Percentiles rank a stretch among this genome's conserved stretches.
phyloP scores from a whole-genome alignment of 2,797 vertebrate genomes.

The Glossophaga mutica region DNA sequence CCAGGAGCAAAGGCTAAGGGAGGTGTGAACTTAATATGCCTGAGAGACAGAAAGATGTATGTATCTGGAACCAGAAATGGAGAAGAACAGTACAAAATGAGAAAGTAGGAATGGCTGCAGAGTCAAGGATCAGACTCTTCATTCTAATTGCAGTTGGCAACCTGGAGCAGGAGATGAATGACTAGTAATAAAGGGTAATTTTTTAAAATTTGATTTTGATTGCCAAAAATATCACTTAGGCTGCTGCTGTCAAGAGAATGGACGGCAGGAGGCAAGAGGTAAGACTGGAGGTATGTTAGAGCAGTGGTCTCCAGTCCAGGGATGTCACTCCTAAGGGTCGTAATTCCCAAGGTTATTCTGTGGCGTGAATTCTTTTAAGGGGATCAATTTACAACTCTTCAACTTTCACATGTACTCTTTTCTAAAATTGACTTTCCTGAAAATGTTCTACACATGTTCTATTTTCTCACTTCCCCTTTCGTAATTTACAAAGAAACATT shows the following conservation, averaged over 20 bases:
- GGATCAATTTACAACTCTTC: neutral
- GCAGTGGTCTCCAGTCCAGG: neutral
- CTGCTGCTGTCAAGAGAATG: neutral
- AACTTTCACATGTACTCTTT: neutral
- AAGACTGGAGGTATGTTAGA: neutral
- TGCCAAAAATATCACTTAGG: neutral
- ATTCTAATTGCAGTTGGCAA: neutral
- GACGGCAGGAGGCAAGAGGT: neutral
- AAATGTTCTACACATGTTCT: neutral
- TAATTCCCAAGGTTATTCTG: no score
- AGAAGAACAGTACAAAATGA: neutral
- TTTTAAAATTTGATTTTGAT: neutral
- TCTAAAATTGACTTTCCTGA: neutral
- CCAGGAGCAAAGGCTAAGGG: neutral
- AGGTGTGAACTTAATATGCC: neutral
- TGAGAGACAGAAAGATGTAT: neutral
- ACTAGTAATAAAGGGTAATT: neutral
- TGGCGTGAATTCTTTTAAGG: neutral
- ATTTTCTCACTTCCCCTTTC: neutral
- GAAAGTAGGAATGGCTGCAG: neutral
- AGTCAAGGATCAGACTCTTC: neutral
- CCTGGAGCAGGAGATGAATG: neutral
- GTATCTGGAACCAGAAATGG: no score
- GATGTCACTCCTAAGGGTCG: fast-evolving
- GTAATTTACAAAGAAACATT: neutral